A percentile compares a stretch with the other conserved stretches of the same genome.
These are phyloP conservation scores for Neelides folsomi DNA, from an alignment of 2,888 invertebrate genomes.

Conservation along the genomic window DNA sequence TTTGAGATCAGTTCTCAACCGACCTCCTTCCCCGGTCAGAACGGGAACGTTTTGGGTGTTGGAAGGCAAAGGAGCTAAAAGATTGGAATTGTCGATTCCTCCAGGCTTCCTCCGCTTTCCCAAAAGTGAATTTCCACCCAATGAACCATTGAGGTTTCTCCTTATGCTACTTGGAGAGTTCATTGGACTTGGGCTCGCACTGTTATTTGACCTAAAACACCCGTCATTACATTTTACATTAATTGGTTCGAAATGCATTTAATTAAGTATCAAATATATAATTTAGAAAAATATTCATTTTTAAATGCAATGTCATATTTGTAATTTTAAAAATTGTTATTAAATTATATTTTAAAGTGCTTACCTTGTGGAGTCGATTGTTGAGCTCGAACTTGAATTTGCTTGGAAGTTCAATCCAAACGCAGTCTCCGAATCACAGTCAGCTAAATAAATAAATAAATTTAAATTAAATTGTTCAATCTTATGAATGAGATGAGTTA, in stretches of 20 bases:
- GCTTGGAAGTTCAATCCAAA: slow-evolving; percentile 12
- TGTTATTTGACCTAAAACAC: slow-evolving; percentile 17
- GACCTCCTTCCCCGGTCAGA: slow-evolving; percentile 77
- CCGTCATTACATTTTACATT: no score
- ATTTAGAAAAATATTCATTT: no score
- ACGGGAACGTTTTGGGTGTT: slow-evolving; percentile 42
- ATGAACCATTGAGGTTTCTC: slow-evolving; percentile 17
- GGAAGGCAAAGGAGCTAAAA: slow-evolving; percentile 48
- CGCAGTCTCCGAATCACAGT: no score
- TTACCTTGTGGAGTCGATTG: no score
- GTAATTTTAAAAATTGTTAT: no score
- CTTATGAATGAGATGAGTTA: no score
- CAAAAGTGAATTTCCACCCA: background rate
- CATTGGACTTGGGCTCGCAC: slow-evolving; percentile 31
- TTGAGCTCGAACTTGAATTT: slow-evolving; percentile 28
- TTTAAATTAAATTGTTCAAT: no score
- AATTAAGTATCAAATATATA: no score
- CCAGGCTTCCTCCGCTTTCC: slow-evolving; percentile 44
- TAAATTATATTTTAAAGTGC: no score
- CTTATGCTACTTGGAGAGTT: slow-evolving; percentile 31
- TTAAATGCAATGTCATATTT: no score
- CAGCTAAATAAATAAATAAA: no score
- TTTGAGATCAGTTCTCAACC: slow-evolving; percentile 48
- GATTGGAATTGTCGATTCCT: slow-evolving; percentile 59
- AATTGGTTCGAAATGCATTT: no score